Evolutionary conservation across 2,797 vertebrate species (phyloP).

Genomic region (Cyclopterus lumpus): DNA sequence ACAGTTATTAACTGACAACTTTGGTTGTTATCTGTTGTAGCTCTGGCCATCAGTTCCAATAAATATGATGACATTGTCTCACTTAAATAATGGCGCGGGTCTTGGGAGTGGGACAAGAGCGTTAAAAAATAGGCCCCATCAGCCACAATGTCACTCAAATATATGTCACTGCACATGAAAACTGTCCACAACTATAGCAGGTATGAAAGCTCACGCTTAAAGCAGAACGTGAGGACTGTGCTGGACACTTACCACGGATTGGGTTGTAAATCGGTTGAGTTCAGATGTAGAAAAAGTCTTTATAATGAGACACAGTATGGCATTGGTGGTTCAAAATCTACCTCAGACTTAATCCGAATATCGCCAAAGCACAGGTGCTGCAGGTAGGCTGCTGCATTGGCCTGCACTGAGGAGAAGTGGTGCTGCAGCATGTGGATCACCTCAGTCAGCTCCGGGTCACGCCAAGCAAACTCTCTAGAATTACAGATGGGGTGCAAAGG

Average conservation of each 20-base stretch:
- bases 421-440: constrained; percentile 99
- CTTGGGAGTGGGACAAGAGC: neutral
- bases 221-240: constrained; percentile 2
- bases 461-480: constrained; percentile 96
- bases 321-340: constrained; percentile 62
- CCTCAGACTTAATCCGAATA: constrained; percentile 93
- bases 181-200: neutral
- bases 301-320: neutral
- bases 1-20: neutral
- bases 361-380: constrained; percentile 98
- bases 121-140: constrained; percentile 10
- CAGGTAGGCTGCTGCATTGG: constrained; percentile 96
- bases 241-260: neutral
- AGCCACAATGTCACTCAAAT: neutral
- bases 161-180: neutral
- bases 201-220: neutral
- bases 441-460: constrained; percentile 94
- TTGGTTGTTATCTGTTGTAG: neutral
- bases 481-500: constrained; percentile 42
- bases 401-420: constrained; percentile 97
- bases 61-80: neutral
- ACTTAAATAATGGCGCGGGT: neutral
- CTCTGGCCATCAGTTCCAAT: neutral
- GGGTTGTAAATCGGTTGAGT: neutral
- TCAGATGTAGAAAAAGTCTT: neutral